Conservation (phyloP, 2,888 invertebrate species). For the Podotricha telesiphe region DNA sequence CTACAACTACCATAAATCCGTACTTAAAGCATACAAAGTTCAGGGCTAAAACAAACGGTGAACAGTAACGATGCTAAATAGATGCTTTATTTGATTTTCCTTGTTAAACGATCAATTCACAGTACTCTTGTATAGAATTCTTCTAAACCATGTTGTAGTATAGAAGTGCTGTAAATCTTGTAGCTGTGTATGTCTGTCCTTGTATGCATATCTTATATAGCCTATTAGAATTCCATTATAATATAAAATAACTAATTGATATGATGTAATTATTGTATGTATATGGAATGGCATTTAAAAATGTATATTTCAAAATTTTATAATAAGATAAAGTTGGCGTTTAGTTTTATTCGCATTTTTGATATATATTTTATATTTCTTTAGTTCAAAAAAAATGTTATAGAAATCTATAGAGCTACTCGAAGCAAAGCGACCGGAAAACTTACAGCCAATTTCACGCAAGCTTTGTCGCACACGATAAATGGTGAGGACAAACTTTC, state of each 20-base stretch:
- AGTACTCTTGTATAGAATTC: not conserved
- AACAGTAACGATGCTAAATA: slow-evolving; percentile 16
- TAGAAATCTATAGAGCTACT: not conserved
- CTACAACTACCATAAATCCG: slow-evolving; percentile 15
- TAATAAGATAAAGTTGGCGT: too few species aligned
- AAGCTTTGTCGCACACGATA: slow-evolving; percentile 5
- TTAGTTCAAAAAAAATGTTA: not conserved
- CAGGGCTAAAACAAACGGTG: slow-evolving; percentile 11
- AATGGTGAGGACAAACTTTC: slow-evolving; percentile 10
- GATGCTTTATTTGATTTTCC: slow-evolving; percentile 17
- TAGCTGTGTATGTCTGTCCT: too few species aligned
- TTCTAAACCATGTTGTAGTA: not conserved
- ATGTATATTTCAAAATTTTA: too few species aligned
- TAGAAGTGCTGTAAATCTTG: not conserved
- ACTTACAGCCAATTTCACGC: slow-evolving; percentile 13
- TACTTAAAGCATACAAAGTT: slow-evolving; percentile 15
- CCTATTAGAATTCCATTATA: too few species aligned
- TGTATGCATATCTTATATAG: too few species aligned
- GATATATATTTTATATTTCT: too few species aligned
- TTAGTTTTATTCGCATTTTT: too few species aligned
- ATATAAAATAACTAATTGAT: too few species aligned
- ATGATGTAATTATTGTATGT: too few species aligned
- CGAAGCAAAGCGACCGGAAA: slow-evolving; percentile 18
- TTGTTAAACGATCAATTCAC: not conserved
- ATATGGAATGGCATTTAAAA: too few species aligned